Evolutionary conservation across 2,113 vertebrate species (phyloP).

Genomic region (Podarcis muralis): DNA sequence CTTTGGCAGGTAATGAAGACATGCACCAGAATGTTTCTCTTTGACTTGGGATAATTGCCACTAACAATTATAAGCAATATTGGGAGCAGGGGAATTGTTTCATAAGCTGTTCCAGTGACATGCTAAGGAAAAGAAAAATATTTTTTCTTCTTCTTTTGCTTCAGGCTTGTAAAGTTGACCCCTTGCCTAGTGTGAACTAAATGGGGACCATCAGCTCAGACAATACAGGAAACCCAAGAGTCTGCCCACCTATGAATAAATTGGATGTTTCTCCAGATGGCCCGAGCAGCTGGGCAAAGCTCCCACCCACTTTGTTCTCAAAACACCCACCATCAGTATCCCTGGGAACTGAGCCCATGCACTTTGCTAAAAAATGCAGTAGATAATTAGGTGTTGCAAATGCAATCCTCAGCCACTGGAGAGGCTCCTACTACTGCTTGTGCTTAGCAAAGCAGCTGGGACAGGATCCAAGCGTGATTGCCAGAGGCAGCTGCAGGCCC

Average conservation of each 20-base stretch:
- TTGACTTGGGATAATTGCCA: not conserved
- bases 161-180: not conserved
- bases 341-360: not conserved
- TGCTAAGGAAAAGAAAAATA: not conserved
- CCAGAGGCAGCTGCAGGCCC: not conserved
- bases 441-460: not conserved
- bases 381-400: conserved; percentile 2
- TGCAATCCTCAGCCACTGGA: not conserved
- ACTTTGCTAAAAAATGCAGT: not conserved
- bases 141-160: not conserved
- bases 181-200: not conserved
- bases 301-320: not conserved
- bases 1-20: not conserved
- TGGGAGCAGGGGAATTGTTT: not conserved
- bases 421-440: not conserved
- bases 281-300: not conserved
- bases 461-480: not conserved
- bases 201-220: not conserved
- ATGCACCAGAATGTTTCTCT: not conserved
- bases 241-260: not conserved
- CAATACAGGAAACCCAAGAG: not conserved
- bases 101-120: conserved; percentile 3
- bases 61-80: not conserved
- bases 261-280: not conserved
- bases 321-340: not conserved